Evolutionary conservation across 1,140 invertebrate genomes (phyloP).

Genomic region (Drosophila littoralis): DNA sequence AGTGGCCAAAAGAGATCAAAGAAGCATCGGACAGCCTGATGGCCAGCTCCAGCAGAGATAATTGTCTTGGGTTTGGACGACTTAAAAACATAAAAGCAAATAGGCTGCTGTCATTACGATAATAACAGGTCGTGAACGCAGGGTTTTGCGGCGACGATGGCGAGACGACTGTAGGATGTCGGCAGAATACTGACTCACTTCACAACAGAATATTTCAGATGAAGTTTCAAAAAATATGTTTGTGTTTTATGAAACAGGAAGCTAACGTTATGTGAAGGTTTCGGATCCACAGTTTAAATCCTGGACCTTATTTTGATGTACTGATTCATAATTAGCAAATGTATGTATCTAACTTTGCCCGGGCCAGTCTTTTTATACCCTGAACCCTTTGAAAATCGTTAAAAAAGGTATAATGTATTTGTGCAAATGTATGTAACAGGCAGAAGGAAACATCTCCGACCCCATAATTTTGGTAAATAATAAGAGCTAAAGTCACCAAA

Average conservation of each 20-base stretch:
- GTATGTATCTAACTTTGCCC: too few species aligned
- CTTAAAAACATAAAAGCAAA: constrained; percentile 76
- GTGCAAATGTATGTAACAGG: too few species aligned
- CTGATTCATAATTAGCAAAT: too few species aligned
- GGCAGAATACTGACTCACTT: constrained; percentile 51
- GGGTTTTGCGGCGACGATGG: constrained; percentile 36
- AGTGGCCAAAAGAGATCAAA: constrained; percentile 33
- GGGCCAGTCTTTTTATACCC: too few species aligned
- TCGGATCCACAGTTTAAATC: constrained; percentile 2
- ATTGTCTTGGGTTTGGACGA: constrained; percentile 70
- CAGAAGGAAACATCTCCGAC: too few species aligned
- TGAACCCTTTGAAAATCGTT: too few species aligned
- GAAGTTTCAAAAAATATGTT: constrained; percentile 60
- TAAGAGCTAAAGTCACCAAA: too few species aligned
- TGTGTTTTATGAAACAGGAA: constrained; percentile 25
- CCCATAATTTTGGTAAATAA: too few species aligned
- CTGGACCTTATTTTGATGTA: not conserved
- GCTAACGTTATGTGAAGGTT: constrained; percentile 3
- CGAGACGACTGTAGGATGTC: constrained; percentile 27
- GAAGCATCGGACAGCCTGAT: constrained; percentile 23
- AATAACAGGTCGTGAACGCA: constrained; percentile 73
- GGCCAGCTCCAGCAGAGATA: constrained; percentile 61
- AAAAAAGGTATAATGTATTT: too few species aligned
- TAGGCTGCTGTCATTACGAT: constrained; percentile 75
- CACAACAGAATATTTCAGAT: constrained; percentile 53